phyloP scores from a whole-genome alignment of 2,797 vertebrate genomes.

The Microchirus variegatus region DNA sequence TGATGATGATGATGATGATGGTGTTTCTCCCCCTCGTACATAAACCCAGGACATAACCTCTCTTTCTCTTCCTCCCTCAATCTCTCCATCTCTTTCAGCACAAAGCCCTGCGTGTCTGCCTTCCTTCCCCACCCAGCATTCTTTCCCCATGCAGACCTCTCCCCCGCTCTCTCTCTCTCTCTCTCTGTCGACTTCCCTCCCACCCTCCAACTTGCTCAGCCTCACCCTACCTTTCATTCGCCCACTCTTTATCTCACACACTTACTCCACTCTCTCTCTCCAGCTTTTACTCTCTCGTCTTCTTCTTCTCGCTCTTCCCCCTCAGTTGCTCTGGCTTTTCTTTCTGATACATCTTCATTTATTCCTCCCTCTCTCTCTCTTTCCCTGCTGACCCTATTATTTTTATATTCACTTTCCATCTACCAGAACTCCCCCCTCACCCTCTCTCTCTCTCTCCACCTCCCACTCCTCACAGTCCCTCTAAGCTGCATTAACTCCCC shows the following conservation, averaged over 20 bases:
- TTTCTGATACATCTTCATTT: constrained; percentile 79
- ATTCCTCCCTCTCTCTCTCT: constrained; percentile 66
- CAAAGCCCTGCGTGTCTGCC: constrained; percentile 85
- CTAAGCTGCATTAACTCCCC: constrained; percentile 86
- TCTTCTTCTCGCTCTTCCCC: constrained; percentile 24
- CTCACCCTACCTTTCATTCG: constrained; percentile 81
- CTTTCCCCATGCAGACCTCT: constrained; percentile 85
- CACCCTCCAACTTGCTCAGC: constrained; percentile 69
- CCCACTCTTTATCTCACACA: constrained; percentile 76
- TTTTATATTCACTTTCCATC: constrained; percentile 72
- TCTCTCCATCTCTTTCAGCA: constrained; percentile 79
- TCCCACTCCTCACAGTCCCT: constrained; percentile 76
- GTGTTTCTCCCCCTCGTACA: constrained; percentile 54
- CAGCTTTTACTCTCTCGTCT: constrained; percentile 57
- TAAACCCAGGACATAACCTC: constrained; percentile 63
- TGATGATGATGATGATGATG: no score
- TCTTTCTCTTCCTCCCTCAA: constrained; percentile 36
- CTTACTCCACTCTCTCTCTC: constrained; percentile 57
- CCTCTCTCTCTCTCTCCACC: constrained; percentile 63
- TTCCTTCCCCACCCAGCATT: constrained; percentile 91
- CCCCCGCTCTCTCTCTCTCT: constrained; percentile 70
- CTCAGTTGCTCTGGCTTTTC: constrained; percentile 68
- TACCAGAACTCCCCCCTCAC: constrained; percentile 57
- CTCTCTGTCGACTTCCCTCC: constrained; percentile 71
- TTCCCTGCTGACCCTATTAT: constrained; percentile 68